Evolutionary conservation across 2,888 invertebrate genomes (phyloP).

Genomic region (Eilema sororculum): DNA sequence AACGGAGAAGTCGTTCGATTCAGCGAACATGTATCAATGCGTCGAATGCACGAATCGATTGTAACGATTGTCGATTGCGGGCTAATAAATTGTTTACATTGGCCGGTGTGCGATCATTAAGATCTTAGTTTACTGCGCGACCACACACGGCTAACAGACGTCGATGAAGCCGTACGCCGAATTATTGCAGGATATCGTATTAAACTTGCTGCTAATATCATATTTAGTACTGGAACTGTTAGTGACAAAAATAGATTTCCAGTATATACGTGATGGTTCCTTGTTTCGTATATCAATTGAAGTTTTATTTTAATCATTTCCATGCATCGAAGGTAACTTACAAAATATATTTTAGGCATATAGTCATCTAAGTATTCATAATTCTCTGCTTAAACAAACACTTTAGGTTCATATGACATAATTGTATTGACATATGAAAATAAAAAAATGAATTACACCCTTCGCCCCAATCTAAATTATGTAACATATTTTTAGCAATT

Average conservation of each 20-base stretch:
- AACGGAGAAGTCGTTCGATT: constrained; percentile 66
- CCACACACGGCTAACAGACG: constrained; percentile 81
- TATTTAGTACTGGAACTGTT: constrained; percentile 66
- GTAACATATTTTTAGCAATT: too few relatives aligned
- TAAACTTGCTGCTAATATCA: constrained; percentile 75
- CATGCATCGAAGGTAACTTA: too few relatives aligned
- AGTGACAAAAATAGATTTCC: constrained; percentile 60
- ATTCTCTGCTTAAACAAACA: neutral
- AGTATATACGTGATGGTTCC: constrained; percentile 30
- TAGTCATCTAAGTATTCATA: neutral
- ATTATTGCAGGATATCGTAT: constrained; percentile 84
- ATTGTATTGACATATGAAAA: neutral
- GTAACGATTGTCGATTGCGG: constrained; percentile 80
- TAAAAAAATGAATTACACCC: too few relatives aligned
- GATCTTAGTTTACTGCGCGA: constrained; percentile 82
- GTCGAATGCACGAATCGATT: constrained; percentile 76
- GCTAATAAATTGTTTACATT: constrained; percentile 81
- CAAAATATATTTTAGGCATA: neutral
- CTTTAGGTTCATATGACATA: neutral
- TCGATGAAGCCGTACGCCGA: constrained; percentile 76
- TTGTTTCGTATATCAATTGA: constrained; percentile 30
- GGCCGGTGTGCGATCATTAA: constrained; percentile 76
- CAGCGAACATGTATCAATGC: constrained; percentile 69
- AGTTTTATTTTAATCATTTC: too few relatives aligned
- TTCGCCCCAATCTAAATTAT: too few relatives aligned